Evolutionary conservation across 2,888 invertebrate species (phyloP).

Genomic region (Acrobasis consociella): DNA sequence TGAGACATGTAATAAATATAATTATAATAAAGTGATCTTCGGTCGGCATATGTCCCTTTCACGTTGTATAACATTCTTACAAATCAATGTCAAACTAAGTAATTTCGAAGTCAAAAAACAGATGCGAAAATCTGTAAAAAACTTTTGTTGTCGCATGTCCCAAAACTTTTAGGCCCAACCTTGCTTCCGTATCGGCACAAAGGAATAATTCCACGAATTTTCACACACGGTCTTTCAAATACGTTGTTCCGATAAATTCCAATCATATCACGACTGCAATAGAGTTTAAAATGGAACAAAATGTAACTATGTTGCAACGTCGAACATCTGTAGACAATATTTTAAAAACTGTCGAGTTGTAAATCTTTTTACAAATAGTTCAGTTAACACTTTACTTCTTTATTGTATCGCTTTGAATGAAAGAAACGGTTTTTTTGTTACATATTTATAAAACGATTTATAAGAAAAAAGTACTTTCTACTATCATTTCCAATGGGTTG

Average conservation of each 20-base stretch:
- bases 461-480: background rate
- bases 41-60: too few relatives aligned
- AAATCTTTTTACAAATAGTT: constrained; percentile 15
- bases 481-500: too few relatives aligned
- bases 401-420: background rate
- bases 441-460: background rate
- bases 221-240: constrained; percentile 4
- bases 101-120: background rate
- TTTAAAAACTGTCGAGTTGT: constrained; percentile 6
- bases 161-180: constrained; percentile 4
- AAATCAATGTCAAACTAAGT: too few relatives aligned
- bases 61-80: too few relatives aligned
- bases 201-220: constrained; percentile 4
- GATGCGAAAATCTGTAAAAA: background rate
- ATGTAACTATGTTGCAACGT: background rate
- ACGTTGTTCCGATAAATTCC: background rate
- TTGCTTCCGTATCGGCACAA: constrained; percentile 10
- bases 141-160: background rate
- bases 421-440: too few relatives aligned
- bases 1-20: too few relatives aligned
- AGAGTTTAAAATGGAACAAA: background rate
- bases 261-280: background rate
- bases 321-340: constrained; percentile 14
- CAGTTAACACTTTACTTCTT: background rate
- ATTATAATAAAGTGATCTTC: too few relatives aligned